Evolutionary conservation across 2,888 invertebrate species (phyloP).

Genomic region (Aphelenchoides bicaudatus): DNA sequence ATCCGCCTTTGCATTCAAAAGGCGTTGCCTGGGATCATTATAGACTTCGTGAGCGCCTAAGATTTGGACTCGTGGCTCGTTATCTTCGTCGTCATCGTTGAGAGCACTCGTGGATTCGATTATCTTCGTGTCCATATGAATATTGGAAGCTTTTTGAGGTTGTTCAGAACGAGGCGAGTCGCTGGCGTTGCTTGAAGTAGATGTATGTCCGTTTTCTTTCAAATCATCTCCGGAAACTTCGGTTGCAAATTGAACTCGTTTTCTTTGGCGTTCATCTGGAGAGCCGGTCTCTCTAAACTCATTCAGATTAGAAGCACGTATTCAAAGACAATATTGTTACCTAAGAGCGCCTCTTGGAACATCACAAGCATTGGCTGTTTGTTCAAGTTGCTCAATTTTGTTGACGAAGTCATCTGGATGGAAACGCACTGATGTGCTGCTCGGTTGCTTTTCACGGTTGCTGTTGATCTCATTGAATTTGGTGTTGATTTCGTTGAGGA

Average conservation of each 20-base stretch:
- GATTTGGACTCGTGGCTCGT: conserved; percentile 65
- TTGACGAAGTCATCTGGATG: conserved; percentile 7
- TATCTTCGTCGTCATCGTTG: conserved; percentile 27
- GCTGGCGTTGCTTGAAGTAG: conserved; percentile 15
- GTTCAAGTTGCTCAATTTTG: conserved; percentile 10
- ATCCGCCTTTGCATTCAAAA: conserved; percentile 53
- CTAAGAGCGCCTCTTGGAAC: not conserved
- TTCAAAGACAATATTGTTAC: not conserved
- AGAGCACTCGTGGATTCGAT: not conserved
- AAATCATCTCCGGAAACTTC: not conserved
- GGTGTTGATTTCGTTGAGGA: not conserved
- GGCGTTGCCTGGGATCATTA: conserved; percentile 69
- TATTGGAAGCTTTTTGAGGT: conserved; percentile 1
- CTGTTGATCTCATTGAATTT: not conserved
- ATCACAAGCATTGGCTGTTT: conserved; percentile 6
- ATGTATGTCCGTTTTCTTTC: conserved; percentile 10
- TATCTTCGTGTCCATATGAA: not conserved
- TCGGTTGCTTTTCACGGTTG: not conserved
- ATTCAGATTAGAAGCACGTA: not conserved
- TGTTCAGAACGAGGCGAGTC: conserved; percentile 6
- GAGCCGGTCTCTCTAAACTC: conserved; percentile 35
- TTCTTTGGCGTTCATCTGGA: conserved; percentile 35
- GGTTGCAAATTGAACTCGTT: conserved; percentile 39
- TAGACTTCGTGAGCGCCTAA: conserved; percentile 98
- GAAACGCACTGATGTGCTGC: not conserved